Evolutionary conservation across 2,888 invertebrate species (phyloP), one percentile per base, ranked within the genome.

Genomic region (Acleris laterana): DNA sequence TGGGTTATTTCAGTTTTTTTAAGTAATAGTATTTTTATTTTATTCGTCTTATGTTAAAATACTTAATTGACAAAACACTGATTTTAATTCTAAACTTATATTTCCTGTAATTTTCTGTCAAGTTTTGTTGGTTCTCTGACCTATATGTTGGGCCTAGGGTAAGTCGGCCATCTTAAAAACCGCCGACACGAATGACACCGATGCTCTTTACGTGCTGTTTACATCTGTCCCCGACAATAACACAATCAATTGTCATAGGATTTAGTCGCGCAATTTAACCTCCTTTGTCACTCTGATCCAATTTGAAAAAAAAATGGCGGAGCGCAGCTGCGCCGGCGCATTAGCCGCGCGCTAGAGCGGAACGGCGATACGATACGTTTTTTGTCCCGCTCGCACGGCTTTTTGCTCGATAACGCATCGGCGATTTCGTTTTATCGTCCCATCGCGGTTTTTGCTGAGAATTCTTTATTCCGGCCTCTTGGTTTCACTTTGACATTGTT

Each of bases 181-280:
- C 32, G 48, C 32, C 28, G 22, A 17, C 48, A 58, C 48, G 48
- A 48, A 28, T 46, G 68, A 71, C 72, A 75, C 79, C 79, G 77
- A 71, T 74, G 77, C 64, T 74, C 64, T 65, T 72, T 72, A 70
- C 65, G 83, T 82, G 71, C 87, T 90, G 89, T 90, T 90, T 91
- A 90, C 90, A 90, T 90, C 91, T 90, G 91, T 88, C 88, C 76
- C 77, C 82, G 85, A 76, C 78, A 75, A 79, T 82, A 84, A 86
- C 83, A 87, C 83, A 84, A 83, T 81, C 85, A 81, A 88, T 88
- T 88, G 88, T 88, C 83, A 88, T 81, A 84, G 90, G 91, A 90
- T 92, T 92, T 89, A 87, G 83, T 88, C 89, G 93, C 88, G 82
- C 93, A 92, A 92, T 93, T 93, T 89, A 89, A 90, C 89, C 82